Evolutionary conservation across 2,888 invertebrate species (phyloP).

Genomic region (Exephanes ischioxanthus): DNA sequence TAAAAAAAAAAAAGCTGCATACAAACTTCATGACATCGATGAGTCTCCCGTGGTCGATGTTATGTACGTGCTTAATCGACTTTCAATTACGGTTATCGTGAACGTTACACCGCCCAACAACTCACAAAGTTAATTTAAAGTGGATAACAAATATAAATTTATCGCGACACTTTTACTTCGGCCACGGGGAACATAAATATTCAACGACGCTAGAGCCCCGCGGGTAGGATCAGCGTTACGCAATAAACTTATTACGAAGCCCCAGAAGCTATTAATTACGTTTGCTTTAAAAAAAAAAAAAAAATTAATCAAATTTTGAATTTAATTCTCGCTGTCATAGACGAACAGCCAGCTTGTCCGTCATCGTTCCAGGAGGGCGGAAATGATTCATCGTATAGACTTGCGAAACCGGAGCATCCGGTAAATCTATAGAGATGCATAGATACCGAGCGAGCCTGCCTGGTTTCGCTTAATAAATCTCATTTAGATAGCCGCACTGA

Average conservation of each 20-base stretch:
- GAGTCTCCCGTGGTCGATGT: background rate
- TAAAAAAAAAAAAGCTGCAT: background rate
- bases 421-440: slow-evolving; percentile 52
- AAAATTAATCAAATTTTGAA: background rate
- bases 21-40: slow-evolving; percentile 8
- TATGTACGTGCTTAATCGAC: background rate
- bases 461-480: slow-evolving; percentile 65
- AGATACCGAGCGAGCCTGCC: slow-evolving; percentile 42
- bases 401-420: slow-evolving; percentile 2
- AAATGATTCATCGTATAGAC: slow-evolving; percentile 45
- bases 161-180: slow-evolving; percentile 8
- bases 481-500: slow-evolving; percentile 64
- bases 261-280: background rate
- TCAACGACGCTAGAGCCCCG: slow-evolving; percentile 3
- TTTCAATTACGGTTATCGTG: background rate
- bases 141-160: slow-evolving; percentile 15
- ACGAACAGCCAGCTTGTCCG: slow-evolving; percentile 29
- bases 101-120: background rate
- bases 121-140: slow-evolving; percentile 18
- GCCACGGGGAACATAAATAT: background rate
- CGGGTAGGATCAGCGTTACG: slow-evolving; percentile 4
- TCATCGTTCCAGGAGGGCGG: slow-evolving; percentile 28
- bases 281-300: slow-evolving; percentile 3
- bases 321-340: slow-evolving; percentile 43
- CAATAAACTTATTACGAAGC: background rate